Evolutionary conservation across 1,140 invertebrate genomes (phyloP), one percentile per base, ranked within the genome.

Genomic region (Microvelia longipes): DNA sequence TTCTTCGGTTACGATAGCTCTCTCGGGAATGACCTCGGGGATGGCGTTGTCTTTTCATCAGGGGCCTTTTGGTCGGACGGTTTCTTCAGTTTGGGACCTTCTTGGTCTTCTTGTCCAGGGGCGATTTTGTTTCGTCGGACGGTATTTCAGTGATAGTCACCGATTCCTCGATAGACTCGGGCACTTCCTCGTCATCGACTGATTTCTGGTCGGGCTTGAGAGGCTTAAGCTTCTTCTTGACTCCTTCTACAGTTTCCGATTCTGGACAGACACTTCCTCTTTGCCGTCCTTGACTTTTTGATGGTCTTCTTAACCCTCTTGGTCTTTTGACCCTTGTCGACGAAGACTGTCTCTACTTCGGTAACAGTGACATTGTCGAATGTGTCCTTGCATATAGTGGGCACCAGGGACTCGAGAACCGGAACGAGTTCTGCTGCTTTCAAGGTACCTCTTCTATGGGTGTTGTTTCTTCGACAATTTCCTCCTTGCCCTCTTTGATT

Each of bases 351-450:
- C 28, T 62, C 76, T n/a, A 79, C 78, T n/a, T 83, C 79, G 13
- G 80, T 79, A 1, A 82, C 75, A 2, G 77, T 77, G 11, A 80
- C 77, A 71, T 80, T 78, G 50, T 73, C 72, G 27, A 70, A 70
- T 27, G 71, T 70, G 24, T 77, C 72, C 35, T 72, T 75, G 71
- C 2, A 73, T 35, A 67, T 67, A 29, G 65, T 70, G 62, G 74
- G 67, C 62, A 72, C 61, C 70, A 71, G 26, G 25, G 14, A 66
- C 15, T 70, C 67, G 5, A 72, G 72, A 2, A 72, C 73, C 15
- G 72, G 73, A 14, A 74, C 63, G 0, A 65, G 29, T 69, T 64
- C 35, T 25, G 61, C 27, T 70, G 19, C 29, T 72, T 71, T 0
- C 67, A 67, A 11, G 71, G 25, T 68, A 68, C 29, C 1, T 68